A percentile compares a stretch with the other conserved stretches of the same genome.
Evolutionary conservation across 2,797 vertebrate species (phyloP).

Genomic region (Crax fasciolata): DNA sequence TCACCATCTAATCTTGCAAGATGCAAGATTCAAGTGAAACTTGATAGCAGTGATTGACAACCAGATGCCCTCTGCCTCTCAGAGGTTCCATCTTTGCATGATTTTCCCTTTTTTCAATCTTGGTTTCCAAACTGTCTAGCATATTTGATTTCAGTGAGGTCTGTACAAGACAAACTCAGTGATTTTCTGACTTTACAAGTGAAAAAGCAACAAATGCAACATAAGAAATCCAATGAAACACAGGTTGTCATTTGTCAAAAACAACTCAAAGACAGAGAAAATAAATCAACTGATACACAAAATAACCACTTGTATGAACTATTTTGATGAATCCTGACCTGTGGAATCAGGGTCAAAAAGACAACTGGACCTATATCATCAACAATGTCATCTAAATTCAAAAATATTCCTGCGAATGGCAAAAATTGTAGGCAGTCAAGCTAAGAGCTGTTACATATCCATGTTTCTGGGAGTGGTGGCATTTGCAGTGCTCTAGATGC

Average conservation of each 20-base stretch:
- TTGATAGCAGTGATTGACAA: constrained; percentile 33
- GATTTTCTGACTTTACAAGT: background rate
- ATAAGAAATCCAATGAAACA: background rate
- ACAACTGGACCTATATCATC: constrained; percentile 47
- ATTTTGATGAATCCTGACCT: constrained; percentile 33
- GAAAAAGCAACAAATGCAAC: background rate
- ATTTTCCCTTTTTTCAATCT: constrained; percentile 27
- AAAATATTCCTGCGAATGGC: constrained; percentile 15
- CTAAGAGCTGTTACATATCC: background rate
- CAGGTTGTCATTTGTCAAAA: background rate
- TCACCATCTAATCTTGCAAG: constrained; percentile 63
- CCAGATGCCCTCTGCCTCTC: constrained; percentile 46
- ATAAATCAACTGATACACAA: background rate
- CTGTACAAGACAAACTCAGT: constrained; percentile 18
- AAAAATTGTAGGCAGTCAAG: constrained; percentile 48
- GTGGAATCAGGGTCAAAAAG: constrained; percentile 41
- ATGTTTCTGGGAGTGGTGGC: constrained; percentile 1
- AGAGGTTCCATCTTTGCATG: background rate
- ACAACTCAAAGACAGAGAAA: background rate
- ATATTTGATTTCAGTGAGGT: constrained; percentile 7
- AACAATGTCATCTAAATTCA: constrained; percentile 70
- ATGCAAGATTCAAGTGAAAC: constrained; percentile 34
- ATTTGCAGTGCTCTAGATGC: background rate
- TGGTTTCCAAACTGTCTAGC: background rate
- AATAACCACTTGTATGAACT: background rate